Base-by-base conservation (phyloP, 2,797 vertebrate genomes). In the Picus viridis region DNA sequence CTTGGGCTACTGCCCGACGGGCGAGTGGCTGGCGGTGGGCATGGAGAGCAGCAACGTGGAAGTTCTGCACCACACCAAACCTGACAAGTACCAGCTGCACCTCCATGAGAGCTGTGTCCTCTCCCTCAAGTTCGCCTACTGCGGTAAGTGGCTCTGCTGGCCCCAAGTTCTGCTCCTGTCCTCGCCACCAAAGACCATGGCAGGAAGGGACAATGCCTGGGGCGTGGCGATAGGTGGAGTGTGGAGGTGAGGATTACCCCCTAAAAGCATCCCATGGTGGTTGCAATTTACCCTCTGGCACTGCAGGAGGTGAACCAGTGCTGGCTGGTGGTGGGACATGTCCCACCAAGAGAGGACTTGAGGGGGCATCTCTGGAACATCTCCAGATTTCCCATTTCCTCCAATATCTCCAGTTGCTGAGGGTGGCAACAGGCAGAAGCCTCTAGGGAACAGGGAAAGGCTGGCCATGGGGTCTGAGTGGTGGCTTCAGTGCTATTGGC, bases 11-110 rank as follows among this genome's bases (percentile, higher is more conserved):
- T 99, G 99, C 97, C 99, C 99, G 14, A 99, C 99, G 1, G 99
- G 99, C 1, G 99, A 99, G 93, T 99, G 99, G 99, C 97, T 99
- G 93, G 99, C 99, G 0, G 99, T 99, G 95, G 99, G 99, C 70
- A 99, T 99, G 99, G 99, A 99, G 97, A 99, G 99, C 98, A 99
- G 99, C 97, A 99, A 99, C 1, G 99, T 99, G 97, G 99, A 99
- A 83, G 98, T 99, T 19, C 97, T 99, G 73, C 99, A 99, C 97
- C 98, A 99, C 97, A 99, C 98, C 78, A 99, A 99, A 77, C 99
- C 99, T 0, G 99, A 99, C 97, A 99, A 99, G 88, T 99, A 99
- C 96, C 99, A 99, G 98, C 98, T 99, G 82, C 99, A 99, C 97
- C 98, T 99, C 84, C 99, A 99, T 0, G 99, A 99, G 97, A 99